Base-by-base conservation (phyloP, 2,888 invertebrate species). In the Synergus japonicus region DNA sequence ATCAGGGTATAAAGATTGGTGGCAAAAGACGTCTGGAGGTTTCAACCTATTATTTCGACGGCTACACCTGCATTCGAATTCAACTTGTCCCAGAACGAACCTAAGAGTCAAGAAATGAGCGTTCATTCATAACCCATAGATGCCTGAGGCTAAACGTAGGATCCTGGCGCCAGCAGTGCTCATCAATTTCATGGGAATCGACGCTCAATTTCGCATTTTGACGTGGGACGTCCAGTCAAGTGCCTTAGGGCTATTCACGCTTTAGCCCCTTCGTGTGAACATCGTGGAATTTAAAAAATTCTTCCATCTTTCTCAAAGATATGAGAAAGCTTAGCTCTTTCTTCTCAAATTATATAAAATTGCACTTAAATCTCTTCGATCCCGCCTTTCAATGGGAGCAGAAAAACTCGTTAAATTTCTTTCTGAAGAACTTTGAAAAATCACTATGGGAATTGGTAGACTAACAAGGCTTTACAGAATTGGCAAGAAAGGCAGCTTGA, bases 151-250 rank as follows among this genome's bases (percentile, higher is more conserved):
- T 81, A 63, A 65, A 86, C 86, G 85, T 83, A 81, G 85, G 85
- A 86, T 82, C 83, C 83, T 86, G 89, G 88, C 89, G 87, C 87
- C 86, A 85, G 83, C 83, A 85, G 84, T 77, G 87, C 87, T 89
- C 90, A 90, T 92, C 91, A 91, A 91, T 92, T 92, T 90, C 87
- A 89, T 85, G 89, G 90, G 88, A 91, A 90, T 90, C 90, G 87
- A 86, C 86, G 87, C 88, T 90, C 90, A 88, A 90, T 90, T 91
- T 90, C 87, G 87, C 89, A 90, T 91, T 90, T 90, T 89, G 89
- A 89, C 89, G 87, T 87, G 87, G 87, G 86, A 85, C 83, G 80
- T 82, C 81, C 84, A 85, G 85, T 85, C 84, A 84, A 81, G 79
- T 73, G 77, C 81, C 73, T 49, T 60, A 66, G 49, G n/a, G 64